phyloP scores from a whole-genome alignment of 2,888 invertebrate genomes.

The Scaptomyza tumidula region DNA sequence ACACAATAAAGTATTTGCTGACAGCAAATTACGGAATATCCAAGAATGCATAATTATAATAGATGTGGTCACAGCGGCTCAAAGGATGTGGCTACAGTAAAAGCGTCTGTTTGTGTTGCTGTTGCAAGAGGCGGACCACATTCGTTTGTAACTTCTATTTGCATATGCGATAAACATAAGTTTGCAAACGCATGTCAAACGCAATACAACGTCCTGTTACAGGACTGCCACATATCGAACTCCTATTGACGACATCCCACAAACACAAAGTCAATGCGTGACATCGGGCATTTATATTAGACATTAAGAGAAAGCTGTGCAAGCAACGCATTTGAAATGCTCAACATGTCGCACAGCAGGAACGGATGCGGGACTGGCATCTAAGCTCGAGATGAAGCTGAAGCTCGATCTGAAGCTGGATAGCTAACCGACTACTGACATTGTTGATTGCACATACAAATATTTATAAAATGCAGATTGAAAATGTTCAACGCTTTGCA shows the following conservation, averaged over 20 bases:
- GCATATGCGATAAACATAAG: constrained; percentile 70
- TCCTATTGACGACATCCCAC: constrained; percentile 47
- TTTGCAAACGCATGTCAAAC: constrained; percentile 58
- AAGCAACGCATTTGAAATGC: constrained; percentile 62
- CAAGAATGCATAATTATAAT: constrained; percentile 17
- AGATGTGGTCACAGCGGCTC: constrained; percentile 28
- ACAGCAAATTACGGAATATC: constrained; percentile 31
- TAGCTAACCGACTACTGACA: constrained; percentile 38
- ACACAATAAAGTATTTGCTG: constrained; percentile 40
- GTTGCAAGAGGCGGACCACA: constrained; percentile 4
- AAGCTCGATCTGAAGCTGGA: constrained; percentile 8
- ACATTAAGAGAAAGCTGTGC: constrained; percentile 64
- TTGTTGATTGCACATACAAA: constrained; percentile 74
- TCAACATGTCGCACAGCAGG: constrained; percentile 54
- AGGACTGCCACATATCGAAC: constrained; percentile 43
- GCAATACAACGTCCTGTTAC: constrained; percentile 38
- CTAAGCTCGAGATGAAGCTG: neutral
- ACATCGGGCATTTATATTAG: constrained; percentile 75
- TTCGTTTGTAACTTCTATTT: constrained; percentile 61
- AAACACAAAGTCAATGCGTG: constrained; percentile 63
- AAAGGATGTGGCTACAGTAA: constrained; percentile 32
- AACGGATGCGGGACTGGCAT: constrained; percentile 13
- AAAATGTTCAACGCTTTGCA: constrained; percentile 50
- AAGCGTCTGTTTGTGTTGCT: constrained; percentile 3
- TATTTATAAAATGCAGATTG: constrained; percentile 80